phyloP scores from a whole-genome alignment of 1,140 invertebrate genomes.

The Copidosoma floridanum region DNA sequence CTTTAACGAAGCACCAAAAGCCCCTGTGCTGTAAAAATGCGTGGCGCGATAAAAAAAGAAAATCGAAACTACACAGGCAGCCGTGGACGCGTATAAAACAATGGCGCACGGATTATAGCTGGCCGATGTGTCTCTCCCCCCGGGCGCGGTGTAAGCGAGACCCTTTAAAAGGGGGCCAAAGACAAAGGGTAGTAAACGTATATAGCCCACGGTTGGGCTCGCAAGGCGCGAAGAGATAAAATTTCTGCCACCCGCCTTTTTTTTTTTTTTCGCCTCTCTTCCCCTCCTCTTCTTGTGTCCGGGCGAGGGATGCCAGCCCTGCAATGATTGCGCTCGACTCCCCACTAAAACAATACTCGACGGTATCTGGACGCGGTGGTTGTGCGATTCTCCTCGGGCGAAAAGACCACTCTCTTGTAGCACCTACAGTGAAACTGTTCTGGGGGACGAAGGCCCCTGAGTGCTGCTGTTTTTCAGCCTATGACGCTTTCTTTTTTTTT shows the following conservation, averaged over 20 bases:
- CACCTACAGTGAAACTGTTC: too few species aligned
- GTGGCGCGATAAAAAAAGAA: neutral
- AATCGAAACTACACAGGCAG: neutral
- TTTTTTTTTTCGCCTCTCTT: neutral
- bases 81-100: neutral
- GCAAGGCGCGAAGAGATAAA: constrained; percentile 12
- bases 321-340: constrained; percentile 5
- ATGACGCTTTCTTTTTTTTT: too few species aligned
- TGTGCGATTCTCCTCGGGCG: neutral
- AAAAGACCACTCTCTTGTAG: too few species aligned
- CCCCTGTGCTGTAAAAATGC: neutral
- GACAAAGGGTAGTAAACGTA: too few species aligned
- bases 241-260: neutral
- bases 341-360: neutral
- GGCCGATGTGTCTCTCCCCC: neutral
- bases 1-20: too few species aligned
- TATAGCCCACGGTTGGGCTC: neutral
- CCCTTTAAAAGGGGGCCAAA: neutral
- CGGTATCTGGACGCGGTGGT: neutral
- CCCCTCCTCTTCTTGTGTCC: neutral
- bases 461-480: too few species aligned
- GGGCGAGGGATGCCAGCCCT: neutral
- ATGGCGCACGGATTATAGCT: neutral
- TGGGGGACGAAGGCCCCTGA: too few species aligned
- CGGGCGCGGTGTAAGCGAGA: neutral